phyloP scores from a whole-genome alignment of 2,113 vertebrate species.

The Podilymbus podiceps region DNA sequence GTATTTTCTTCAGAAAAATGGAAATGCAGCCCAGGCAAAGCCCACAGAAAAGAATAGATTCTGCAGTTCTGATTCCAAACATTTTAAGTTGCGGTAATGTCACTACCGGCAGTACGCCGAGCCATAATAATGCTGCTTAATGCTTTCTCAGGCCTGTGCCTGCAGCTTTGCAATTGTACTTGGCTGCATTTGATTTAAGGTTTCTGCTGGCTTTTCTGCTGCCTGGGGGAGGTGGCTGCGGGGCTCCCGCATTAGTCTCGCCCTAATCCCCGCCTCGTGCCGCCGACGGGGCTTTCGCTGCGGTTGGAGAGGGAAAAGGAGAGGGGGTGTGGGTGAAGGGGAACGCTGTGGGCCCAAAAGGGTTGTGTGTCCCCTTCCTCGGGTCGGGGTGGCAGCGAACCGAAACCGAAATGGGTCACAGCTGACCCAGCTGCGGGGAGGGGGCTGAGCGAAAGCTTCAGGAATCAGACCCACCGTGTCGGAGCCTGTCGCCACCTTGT shows the following conservation, averaged over 20 bases:
- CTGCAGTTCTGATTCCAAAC: background rate
- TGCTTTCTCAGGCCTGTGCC: conserved; percentile 10
- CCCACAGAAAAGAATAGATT: background rate
- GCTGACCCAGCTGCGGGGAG: background rate
- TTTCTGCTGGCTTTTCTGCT: background rate
- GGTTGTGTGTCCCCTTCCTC: background rate
- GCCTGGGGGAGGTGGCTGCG: background rate
- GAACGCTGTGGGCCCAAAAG: background rate
- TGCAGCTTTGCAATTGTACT: conserved; percentile 4
- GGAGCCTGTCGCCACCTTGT: background rate
- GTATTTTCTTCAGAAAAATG: background rate
- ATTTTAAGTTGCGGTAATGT: background rate
- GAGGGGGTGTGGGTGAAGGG: background rate
- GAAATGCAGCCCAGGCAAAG: background rate
- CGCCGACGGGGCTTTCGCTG: background rate
- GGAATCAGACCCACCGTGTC: background rate
- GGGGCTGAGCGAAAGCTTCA: background rate
- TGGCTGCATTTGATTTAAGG: background rate
- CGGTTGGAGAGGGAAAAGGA: background rate
- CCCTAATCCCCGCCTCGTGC: background rate
- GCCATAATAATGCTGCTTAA: background rate
- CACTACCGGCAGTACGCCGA: background rate
- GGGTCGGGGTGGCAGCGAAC: accelerated
- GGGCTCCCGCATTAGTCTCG: background rate
- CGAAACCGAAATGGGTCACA: background rate